Conservation (phyloP, 92 coral and sea anemone species). For the Umimayanthus chanpuru region DNA sequence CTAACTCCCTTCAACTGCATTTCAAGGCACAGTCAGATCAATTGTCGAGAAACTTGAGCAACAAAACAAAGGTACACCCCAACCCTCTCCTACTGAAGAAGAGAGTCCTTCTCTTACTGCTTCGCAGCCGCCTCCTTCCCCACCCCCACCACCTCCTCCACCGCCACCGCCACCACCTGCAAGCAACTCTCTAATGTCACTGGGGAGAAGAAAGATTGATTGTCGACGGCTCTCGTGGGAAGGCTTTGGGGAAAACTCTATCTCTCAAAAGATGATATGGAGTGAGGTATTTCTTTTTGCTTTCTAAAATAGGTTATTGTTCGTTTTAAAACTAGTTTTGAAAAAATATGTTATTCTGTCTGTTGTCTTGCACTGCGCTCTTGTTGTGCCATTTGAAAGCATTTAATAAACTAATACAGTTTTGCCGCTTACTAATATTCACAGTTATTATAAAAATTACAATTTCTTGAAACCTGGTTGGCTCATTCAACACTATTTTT, state of each 20-base stretch:
- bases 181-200: slow-evolving; percentile 62
- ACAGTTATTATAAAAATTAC: too few relatives aligned
- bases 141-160: slow-evolving; percentile 59
- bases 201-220: slow-evolving; percentile 47
- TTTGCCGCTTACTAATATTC: not conserved
- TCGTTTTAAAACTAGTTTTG: not conserved
- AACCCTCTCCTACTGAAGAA: not conserved
- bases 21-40: slow-evolving; percentile 34
- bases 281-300: slow-evolving; percentile 57
- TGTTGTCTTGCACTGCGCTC: not conserved
- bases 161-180: slow-evolving; percentile 73
- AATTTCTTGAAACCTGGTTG: too few relatives aligned
- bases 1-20: not conserved
- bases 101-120: not conserved
- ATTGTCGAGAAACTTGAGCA: slow-evolving; percentile 29
- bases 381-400: too few relatives aligned
- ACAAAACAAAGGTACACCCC: not conserved
- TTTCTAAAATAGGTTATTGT: too few relatives aligned
- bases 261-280: slow-evolving; percentile 66
- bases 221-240: slow-evolving; percentile 81
- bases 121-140: not conserved
- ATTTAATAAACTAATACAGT: too few relatives aligned
- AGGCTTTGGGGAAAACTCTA: slow-evolving; percentile 56
- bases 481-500: too few relatives aligned
- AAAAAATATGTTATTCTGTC: not conserved